These are phyloP conservation scores for Dryadula phaetusa DNA, from an alignment of 2,888 invertebrate genomes.

Conservation along the genomic window DNA sequence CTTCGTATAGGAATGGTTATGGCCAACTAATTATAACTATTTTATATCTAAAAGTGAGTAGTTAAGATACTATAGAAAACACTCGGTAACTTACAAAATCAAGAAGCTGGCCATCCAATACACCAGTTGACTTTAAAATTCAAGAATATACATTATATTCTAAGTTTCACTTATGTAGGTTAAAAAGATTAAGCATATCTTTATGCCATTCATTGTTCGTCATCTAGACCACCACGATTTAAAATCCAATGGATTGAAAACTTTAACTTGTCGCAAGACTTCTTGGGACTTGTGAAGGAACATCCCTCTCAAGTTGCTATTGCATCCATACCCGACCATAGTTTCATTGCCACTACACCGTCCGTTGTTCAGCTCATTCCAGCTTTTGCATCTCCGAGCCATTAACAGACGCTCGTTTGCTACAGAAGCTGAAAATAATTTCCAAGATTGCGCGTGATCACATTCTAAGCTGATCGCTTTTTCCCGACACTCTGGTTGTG, in stretches of 20 bases:
- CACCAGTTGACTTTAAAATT: no score
- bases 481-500: conserved; percentile 67
- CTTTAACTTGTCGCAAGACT: conserved; percentile 46
- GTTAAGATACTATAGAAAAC: no score
- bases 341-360: conserved; percentile 60
- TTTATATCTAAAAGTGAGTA: no score
- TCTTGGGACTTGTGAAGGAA: conserved; percentile 63
- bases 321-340: conserved; percentile 62
- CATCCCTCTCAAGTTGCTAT: conserved; percentile 55
- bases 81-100: no score
- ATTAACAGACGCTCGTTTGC: conserved; percentile 52
- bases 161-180: neutral
- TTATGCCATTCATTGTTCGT: neutral
- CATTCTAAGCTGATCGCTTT: conserved; percentile 66
- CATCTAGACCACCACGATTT: conserved; percentile 46
- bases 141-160: neutral
- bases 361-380: conserved; percentile 59
- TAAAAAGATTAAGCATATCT: neutral
- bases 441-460: conserved; percentile 73
- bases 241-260: conserved; percentile 60
- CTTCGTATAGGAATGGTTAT: no score
- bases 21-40: no score
- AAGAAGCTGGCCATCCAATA: no score
- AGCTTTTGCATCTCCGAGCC: conserved; percentile 59
- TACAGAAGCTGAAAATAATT: conserved; percentile 63